A percentile compares a stretch with the other conserved stretches of the same genome.
These are phyloP conservation scores for Chelonoidis abingdonii DNA, from an alignment of 2,113 vertebrate genomes.

Conservation along the genomic window DNA sequence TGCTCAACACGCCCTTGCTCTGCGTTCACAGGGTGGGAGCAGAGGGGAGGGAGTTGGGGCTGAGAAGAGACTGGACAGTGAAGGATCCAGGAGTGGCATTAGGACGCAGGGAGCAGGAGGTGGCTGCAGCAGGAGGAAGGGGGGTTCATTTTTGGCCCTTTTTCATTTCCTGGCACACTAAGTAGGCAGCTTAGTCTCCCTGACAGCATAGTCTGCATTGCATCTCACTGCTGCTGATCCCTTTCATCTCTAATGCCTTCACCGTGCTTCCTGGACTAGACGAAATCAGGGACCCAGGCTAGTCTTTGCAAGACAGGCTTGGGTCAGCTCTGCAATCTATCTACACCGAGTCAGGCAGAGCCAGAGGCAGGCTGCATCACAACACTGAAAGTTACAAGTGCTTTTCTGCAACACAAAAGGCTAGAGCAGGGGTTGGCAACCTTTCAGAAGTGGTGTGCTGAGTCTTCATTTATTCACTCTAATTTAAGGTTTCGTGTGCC, in stretches of 20 bases:
- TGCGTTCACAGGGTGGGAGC: neutral
- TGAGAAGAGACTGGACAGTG: neutral
- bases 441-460: too few relatives aligned
- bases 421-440: neutral
- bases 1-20: neutral
- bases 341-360: neutral
- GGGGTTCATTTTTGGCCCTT: neutral
- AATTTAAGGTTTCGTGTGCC: too few relatives aligned
- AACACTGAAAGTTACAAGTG: neutral
- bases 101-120: neutral
- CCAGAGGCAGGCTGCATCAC: neutral
- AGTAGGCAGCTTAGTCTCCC: neutral
- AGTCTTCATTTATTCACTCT: too few relatives aligned
- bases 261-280: neutral
- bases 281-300: neutral
- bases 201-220: neutral
- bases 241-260: neutral
- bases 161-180: neutral
- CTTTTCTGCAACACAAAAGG: neutral
- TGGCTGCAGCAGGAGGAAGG: neutral
- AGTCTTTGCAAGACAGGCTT: neutral
- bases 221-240: neutral
- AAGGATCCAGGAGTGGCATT: neutral
- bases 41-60: accelerated
- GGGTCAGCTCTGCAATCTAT: neutral